Conservation (phyloP, 2,888 invertebrate species). For the Anaspis maculata region DNA sequence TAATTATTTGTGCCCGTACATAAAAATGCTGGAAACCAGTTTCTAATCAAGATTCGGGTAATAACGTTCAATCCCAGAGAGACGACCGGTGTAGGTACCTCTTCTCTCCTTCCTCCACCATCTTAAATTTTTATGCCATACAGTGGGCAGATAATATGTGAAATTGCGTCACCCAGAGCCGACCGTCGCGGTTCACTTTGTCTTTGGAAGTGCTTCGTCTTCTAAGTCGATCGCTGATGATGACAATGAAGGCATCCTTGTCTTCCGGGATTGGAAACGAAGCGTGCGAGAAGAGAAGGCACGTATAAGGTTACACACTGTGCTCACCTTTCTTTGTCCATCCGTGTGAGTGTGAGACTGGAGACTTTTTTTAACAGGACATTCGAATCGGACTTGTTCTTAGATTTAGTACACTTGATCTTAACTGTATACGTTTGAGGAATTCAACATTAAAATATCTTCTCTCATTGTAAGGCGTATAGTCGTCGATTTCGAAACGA, state of each 20-base stretch:
- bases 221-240: constrained; percentile 11
- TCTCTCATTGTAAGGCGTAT: constrained; percentile 9
- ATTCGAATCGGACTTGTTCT: constrained; percentile 12
- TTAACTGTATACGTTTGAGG: constrained; percentile 7
- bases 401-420: constrained; percentile 14
- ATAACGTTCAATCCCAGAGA: constrained; percentile 22
- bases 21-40: constrained; percentile 25
- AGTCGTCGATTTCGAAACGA: constrained; percentile 8
- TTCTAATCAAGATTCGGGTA: constrained; percentile 31
- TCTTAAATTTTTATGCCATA: constrained; percentile 5
- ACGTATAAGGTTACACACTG: constrained; percentile 18
- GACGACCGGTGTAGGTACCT: constrained; percentile 18
- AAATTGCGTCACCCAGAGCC: constrained; percentile 14
- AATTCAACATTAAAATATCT: constrained; percentile 15
- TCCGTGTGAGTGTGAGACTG: constrained; percentile 1
- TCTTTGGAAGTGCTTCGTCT: constrained; percentile 8
- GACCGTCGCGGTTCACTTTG: constrained; percentile 15
- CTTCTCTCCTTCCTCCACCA: no score
- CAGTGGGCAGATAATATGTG: constrained; percentile 19
- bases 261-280: constrained; percentile 13
- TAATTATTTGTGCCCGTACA: constrained; percentile 16
- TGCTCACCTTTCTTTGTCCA: constrained; percentile 16
- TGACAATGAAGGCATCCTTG: no score
- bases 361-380: constrained; percentile 15
- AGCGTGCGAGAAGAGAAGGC: constrained; percentile 11